Evolutionary conservation across 2,888 invertebrate species (phyloP).

Genomic region (Trichogramma evanescens): DNA sequence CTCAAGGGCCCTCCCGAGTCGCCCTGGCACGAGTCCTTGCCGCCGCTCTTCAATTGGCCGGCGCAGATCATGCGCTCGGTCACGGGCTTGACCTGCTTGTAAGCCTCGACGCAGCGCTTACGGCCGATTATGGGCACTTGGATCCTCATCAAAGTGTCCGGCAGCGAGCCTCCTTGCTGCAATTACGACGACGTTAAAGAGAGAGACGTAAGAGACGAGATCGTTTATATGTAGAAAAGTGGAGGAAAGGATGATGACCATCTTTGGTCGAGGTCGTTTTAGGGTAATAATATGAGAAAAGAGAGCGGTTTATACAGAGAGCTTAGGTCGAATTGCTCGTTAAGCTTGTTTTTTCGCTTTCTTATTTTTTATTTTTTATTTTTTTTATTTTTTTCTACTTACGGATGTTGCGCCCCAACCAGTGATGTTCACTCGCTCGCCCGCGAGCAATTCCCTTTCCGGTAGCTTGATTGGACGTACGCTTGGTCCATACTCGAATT

Average conservation of each 20-base stretch:
- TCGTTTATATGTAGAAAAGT: neutral
- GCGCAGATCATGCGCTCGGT: slow-evolving; percentile 38
- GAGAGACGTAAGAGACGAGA: neutral
- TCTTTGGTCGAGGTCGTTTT: neutral
- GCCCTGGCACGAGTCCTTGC: slow-evolving; percentile 35
- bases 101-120: slow-evolving; percentile 43
- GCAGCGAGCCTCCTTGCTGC: slow-evolving; percentile 29
- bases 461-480: slow-evolving; percentile 22
- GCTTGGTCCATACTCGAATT: slow-evolving; percentile 7
- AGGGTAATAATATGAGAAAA: neutral
- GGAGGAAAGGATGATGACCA: neutral
- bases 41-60: slow-evolving; percentile 24
- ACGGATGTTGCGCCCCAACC: slow-evolving; percentile 37
- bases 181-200: neutral
- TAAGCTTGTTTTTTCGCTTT: neutral
- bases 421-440: slow-evolving; percentile 24
- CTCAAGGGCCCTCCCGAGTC: slow-evolving; percentile 42
- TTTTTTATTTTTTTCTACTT: slow-evolving; percentile 18
- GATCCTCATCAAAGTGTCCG: slow-evolving; percentile 50
- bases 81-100: slow-evolving; percentile 39
- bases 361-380: too few relatives aligned
- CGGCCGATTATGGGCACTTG: slow-evolving; percentile 48
- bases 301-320: neutral
- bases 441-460: slow-evolving; percentile 8
- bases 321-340: neutral